These are phyloP conservation scores for Brachyptera risi DNA, from an alignment of 2,888 invertebrate genomes.

Conservation along the genomic window DNA sequence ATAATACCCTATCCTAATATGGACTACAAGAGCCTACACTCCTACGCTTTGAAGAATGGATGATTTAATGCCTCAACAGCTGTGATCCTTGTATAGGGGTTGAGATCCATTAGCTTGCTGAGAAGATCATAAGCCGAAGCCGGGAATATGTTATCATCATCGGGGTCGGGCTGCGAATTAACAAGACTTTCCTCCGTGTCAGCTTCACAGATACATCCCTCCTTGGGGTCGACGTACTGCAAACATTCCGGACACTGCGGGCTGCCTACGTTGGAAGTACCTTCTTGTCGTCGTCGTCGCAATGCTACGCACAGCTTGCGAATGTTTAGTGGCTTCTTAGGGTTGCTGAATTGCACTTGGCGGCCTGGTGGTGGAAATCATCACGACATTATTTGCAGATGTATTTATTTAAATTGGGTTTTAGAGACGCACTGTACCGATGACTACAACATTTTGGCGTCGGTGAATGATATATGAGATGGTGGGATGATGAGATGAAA, in stretches of 20 bases:
- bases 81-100: slow-evolving; percentile 67
- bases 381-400: too few species aligned
- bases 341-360: slow-evolving; percentile 38
- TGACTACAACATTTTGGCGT: too few species aligned
- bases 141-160: slow-evolving; percentile 51
- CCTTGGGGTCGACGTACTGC: slow-evolving; percentile 23
- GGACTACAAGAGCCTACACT: too few species aligned
- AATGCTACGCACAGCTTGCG: slow-evolving; percentile 43
- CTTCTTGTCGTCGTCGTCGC: slow-evolving; percentile 32
- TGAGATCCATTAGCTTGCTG: slow-evolving; percentile 66
- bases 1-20: too few species aligned
- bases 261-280: not conserved
- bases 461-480: too few species aligned
- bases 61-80: slow-evolving; percentile 72
- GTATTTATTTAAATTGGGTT: too few species aligned
- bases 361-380: too few species aligned
- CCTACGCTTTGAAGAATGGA: slow-evolving; percentile 57
- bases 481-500: too few species aligned
- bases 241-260: slow-evolving; percentile 31
- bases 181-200: not conserved
- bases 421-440: too few species aligned
- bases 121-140: slow-evolving; percentile 70
- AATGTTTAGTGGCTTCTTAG: slow-evolving; percentile 40
- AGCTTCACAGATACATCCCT: slow-evolving; percentile 29
- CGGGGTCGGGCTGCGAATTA: not conserved